A percentile compares a stretch with the other conserved stretches of the same genome.
phyloP scores from a whole-genome alignment of 2,797 vertebrate genomes.

The Vespertilio murinus region DNA sequence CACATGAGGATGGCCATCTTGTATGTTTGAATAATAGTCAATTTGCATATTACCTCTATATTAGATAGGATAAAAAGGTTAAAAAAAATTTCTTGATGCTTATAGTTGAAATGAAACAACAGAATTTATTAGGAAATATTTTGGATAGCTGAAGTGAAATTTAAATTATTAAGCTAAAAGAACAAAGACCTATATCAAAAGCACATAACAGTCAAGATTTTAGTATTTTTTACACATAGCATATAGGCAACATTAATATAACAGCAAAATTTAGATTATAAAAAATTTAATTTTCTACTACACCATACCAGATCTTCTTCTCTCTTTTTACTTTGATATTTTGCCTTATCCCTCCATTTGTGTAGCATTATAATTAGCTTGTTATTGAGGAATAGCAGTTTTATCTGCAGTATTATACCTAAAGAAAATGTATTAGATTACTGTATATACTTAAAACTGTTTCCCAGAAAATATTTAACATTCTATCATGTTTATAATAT shows the following conservation, averaged over 20 bases:
- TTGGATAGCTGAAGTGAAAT: constrained; percentile 11
- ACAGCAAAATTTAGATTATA: background rate
- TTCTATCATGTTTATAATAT: background rate
- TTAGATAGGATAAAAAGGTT: background rate
- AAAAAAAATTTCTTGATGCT: constrained; percentile 6
- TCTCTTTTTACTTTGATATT: background rate
- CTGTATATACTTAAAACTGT: background rate
- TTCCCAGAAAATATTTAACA: constrained; percentile 21
- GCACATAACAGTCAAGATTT: background rate
- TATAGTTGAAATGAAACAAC: constrained; percentile 1
- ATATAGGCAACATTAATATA: background rate
- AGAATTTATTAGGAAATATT: constrained; percentile 33
- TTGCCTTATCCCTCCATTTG: constrained; percentile 59
- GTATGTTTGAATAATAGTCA: no score
- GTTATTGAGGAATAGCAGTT: background rate
- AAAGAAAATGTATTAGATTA: constrained; percentile 47
- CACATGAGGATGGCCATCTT: no score
- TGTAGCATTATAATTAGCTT: background rate
- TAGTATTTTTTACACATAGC: background rate
- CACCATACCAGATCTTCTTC: constrained; percentile 67
- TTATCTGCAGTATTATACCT: constrained; percentile 4
- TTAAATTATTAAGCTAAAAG: constrained; percentile 45
- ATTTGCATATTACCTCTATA: no score
- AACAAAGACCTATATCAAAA: background rate
- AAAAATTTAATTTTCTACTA: constrained; percentile 44